Conservation (phyloP, 2,113 vertebrate genomes). For the Erinaceus europaeus region DNA sequence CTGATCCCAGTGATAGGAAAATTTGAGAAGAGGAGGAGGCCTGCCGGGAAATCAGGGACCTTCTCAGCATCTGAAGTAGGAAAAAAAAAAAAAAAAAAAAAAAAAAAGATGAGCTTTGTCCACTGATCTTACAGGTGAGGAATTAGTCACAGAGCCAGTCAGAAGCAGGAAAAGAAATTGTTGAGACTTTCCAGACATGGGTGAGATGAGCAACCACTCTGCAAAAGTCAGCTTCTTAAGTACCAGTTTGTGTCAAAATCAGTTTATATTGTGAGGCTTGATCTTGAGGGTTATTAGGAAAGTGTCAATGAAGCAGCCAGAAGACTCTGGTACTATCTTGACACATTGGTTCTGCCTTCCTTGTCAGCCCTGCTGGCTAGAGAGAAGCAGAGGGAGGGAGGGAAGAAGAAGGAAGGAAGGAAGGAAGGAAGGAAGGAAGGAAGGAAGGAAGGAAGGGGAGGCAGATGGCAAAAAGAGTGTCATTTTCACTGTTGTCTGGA, state of each 20-base stretch:
- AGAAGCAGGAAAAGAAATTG: background rate
- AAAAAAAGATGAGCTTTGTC: background rate
- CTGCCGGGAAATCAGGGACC: background rate
- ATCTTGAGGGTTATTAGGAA: background rate
- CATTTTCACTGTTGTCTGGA: conserved; percentile 2
- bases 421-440: conserved; percentile 28
- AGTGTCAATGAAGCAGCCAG: accelerated
- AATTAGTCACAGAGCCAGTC: background rate
- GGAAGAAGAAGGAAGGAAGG: conserved; percentile 11
- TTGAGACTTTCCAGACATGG: background rate
- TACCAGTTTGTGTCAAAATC: background rate
- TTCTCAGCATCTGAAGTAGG: background rate
- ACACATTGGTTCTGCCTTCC: background rate
- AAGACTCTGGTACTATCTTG: background rate
- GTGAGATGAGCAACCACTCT: background rate
- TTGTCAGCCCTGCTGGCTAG: background rate
- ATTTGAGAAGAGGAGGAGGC: background rate
- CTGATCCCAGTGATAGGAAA: background rate
- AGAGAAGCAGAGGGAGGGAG: background rate
- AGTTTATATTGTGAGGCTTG: background rate
- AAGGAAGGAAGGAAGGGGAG: conserved; percentile 43
- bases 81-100: background rate
- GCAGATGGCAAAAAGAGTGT: background rate
- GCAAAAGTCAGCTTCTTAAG: background rate
- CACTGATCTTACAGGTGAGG: background rate